These are phyloP conservation scores for Apis florea DNA, from an alignment of 1,140 invertebrate species.

Conservation along the genomic window DNA sequence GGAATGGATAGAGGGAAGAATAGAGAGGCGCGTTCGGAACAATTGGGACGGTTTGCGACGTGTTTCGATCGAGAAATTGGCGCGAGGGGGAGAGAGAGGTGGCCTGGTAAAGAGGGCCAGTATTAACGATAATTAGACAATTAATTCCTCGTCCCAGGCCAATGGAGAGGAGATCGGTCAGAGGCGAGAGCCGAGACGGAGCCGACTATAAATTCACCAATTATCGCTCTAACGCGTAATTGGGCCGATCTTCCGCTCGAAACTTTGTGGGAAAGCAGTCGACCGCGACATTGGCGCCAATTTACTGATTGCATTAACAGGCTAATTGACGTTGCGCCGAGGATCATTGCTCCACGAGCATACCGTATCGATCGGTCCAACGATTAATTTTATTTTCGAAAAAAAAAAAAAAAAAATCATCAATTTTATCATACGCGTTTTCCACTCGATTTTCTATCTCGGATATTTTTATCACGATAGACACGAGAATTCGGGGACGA, in stretches of 20 bases:
- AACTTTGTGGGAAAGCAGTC: conserved; percentile 75
- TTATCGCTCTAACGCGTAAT: conserved; percentile 74
- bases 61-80: conserved; percentile 34
- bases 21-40: background rate
- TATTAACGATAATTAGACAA: conserved; percentile 71
- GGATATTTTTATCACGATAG: background rate
- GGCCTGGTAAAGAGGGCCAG: conserved; percentile 43
- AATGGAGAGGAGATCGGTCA: conserved; percentile 64
- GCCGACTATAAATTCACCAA: conserved; percentile 74
- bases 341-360: conserved; percentile 34
- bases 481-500: conserved; percentile 41
- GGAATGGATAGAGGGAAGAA: no score
- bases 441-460: no score
- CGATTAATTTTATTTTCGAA: no score
- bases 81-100: background rate
- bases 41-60: conserved; percentile 4
- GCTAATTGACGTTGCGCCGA: conserved; percentile 35
- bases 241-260: conserved; percentile 65
- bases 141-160: conserved; percentile 68
- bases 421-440: no score
- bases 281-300: conserved; percentile 75
- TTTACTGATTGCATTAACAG: conserved; percentile 72
- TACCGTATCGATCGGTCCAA: background rate
- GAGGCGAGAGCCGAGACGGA: conserved; percentile 26
- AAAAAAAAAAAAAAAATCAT: no score